Base-by-base conservation (phyloP, 2,113 vertebrate genomes). In the Apeltes quadracus region DNA sequence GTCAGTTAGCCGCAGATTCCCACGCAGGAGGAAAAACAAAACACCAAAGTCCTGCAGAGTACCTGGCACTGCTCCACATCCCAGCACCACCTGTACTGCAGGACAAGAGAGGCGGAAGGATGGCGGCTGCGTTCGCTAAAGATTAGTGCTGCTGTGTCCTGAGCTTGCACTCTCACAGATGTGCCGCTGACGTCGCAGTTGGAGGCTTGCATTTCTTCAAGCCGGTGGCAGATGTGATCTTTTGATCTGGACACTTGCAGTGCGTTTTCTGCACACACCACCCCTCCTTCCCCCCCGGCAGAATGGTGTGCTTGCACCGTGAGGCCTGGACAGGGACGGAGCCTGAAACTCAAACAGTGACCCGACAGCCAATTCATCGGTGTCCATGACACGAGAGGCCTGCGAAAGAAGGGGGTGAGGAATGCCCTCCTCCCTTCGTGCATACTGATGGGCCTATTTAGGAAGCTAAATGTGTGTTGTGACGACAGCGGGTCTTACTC, bases 301-400 rank as follows among this genome's bases (percentile, higher is more conserved):
- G 48, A 82, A 34, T 13, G 48, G 58, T 18, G 66, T 88, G 79
- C 87, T 88, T 89, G 55, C 69, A 56, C 70, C 76, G 81, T 77
- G 83, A 53, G 87, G 82, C 81, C 77, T 66, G 43, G 15, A 67
- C 41, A 23, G 71, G 79, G 76, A 61, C 46, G 15, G 16, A 71
- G 64, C 70, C 72, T 61, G 72, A 86, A 85, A 88, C 71, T 82
- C 83, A 83, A 88, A 88, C 86, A 87, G 54, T 85, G 77, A 59
- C 79, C 76, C 71, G 73, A 64, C 68, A 71, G 53, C 38, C 44
- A 65, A 25, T 68, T 67, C 69, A 41, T 64, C 61, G n/a, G 82
- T 82, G 69, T 78, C 65, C 74, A 74, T 69, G 82, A 86, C 83
- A 81, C 22, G 64, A 83, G 79, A 75, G 71, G 78, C 75, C 76